A percentile compares a stretch with the other conserved stretches of the same genome.
These are phyloP conservation scores for Agriopis marginaria DNA, from an alignment of 2,888 invertebrate species.

Conservation along the genomic window DNA sequence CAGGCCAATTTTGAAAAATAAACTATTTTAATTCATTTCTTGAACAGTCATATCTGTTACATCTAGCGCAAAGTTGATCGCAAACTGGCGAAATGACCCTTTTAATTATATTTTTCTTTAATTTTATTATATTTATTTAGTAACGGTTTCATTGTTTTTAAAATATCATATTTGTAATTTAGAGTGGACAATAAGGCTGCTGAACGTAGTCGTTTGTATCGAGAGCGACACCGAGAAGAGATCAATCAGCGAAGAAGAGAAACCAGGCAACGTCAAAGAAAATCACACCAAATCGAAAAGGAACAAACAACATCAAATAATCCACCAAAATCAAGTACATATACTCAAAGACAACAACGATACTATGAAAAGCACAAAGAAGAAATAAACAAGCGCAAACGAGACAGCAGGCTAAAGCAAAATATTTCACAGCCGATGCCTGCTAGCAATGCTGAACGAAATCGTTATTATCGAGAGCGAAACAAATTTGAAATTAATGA, in stretches of 20 bases:
- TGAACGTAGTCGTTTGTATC: constrained; percentile 4
- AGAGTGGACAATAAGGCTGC: constrained; percentile 3
- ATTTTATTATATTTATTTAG: too few species aligned
- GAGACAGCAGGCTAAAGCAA: neutral
- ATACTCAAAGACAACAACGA: constrained; percentile 1
- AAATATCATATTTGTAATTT: neutral
- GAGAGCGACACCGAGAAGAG: constrained; percentile 3
- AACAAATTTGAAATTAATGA: neutral
- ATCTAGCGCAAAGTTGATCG: too few species aligned
- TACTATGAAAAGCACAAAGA: constrained; percentile 3
- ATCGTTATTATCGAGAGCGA: neutral
- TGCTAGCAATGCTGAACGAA: neutral
- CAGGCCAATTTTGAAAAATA: too few species aligned
- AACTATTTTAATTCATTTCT: too few species aligned
- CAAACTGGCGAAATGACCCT: too few species aligned
- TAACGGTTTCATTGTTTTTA: neutral
- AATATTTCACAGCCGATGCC: neutral
- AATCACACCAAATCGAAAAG: neutral
- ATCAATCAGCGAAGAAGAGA: constrained; percentile 5
- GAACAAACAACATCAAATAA: neutral
- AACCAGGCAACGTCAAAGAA: neutral
- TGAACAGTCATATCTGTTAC: too few species aligned
- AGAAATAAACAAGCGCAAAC: neutral
- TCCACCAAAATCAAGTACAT: neutral
- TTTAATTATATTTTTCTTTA: too few species aligned